These are phyloP conservation scores for Eutolmus rufibarbis DNA, from an alignment of 2,888 invertebrate genomes.

Conservation along the genomic window DNA sequence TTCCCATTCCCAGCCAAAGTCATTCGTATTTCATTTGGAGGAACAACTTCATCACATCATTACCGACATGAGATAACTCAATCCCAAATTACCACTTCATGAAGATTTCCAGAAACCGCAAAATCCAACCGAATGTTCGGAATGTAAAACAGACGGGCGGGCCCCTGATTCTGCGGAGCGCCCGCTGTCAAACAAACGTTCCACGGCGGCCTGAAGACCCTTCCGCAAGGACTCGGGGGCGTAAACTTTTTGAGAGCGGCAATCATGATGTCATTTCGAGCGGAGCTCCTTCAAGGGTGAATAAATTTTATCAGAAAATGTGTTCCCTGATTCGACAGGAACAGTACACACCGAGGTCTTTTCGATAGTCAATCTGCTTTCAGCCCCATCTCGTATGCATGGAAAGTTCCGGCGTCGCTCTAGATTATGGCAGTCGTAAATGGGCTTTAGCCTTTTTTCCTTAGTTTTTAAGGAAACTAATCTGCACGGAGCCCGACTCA, in stretches of 20 bases:
- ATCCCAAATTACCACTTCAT: conserved; percentile 39
- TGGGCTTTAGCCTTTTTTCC: not conserved
- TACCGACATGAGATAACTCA: conserved; percentile 38
- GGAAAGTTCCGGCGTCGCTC: not conserved
- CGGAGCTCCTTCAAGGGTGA: conserved; percentile 22
- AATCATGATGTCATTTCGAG: conserved; percentile 38
- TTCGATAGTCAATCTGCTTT: conserved; percentile 8
- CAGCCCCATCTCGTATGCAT: conserved; percentile 28
- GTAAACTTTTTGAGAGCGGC: conserved; percentile 37
- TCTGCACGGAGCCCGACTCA: not conserved
- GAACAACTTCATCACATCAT: conserved; percentile 39
- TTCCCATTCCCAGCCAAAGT: not conserved
- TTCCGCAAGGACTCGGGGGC: not conserved
- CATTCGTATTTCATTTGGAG: not conserved
- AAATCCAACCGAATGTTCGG: conserved; percentile 32
- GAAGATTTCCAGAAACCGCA: conserved; percentile 34
- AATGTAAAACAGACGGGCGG: conserved; percentile 20
- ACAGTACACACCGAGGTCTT: not conserved
- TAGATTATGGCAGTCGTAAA: conserved; percentile 3
- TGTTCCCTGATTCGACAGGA: conserved; percentile 21
- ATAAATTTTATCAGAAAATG: conserved; percentile 35
- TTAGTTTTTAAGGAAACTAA: conserved; percentile 4
- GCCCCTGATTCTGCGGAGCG: not conserved
- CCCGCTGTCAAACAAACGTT: conserved; percentile 26
- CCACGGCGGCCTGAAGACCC: not conserved